phyloP scores from a whole-genome alignment of 2,888 invertebrate species.

The Acanthosepion lycidas region DNA sequence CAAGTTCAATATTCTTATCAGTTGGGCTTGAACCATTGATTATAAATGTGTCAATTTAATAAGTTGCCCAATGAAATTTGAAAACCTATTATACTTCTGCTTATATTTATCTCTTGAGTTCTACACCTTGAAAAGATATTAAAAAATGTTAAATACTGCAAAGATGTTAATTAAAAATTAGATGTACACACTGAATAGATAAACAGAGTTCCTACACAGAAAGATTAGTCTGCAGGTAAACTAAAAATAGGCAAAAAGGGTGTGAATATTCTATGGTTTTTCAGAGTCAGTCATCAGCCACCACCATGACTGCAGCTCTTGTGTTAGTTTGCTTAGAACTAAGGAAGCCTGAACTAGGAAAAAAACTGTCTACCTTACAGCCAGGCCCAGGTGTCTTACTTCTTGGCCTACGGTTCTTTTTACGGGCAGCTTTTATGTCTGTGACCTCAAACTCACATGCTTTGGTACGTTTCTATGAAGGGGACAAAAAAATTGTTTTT shows the following conservation, averaged over 20 bases:
- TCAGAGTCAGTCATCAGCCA: constrained; percentile 43
- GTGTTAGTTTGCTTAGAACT: constrained; percentile 40
- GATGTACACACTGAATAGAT: no score
- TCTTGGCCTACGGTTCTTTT: constrained; percentile 37
- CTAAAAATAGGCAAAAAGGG: neutral
- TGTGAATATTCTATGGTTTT: neutral
- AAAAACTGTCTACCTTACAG: constrained; percentile 38
- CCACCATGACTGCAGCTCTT: constrained; percentile 48
- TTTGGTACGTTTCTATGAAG: constrained; percentile 46
- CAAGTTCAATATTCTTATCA: no score
- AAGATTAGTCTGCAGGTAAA: no score
- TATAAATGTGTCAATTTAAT: no score
- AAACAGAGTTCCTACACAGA: no score
- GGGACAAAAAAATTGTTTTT: neutral
- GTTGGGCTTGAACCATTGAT: no score
- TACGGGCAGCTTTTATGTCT: constrained; percentile 47
- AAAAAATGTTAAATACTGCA: no score
- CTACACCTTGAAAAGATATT: no score
- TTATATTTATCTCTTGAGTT: no score
- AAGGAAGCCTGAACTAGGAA: constrained; percentile 34
- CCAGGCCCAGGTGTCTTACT: neutral
- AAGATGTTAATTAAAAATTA: no score
- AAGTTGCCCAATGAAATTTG: no score
- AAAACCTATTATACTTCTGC: no score
- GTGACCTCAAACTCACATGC: constrained; percentile 42